phyloP scores from a whole-genome alignment of 2,888 invertebrate genomes.

The Malthinus seriepunctatus region DNA sequence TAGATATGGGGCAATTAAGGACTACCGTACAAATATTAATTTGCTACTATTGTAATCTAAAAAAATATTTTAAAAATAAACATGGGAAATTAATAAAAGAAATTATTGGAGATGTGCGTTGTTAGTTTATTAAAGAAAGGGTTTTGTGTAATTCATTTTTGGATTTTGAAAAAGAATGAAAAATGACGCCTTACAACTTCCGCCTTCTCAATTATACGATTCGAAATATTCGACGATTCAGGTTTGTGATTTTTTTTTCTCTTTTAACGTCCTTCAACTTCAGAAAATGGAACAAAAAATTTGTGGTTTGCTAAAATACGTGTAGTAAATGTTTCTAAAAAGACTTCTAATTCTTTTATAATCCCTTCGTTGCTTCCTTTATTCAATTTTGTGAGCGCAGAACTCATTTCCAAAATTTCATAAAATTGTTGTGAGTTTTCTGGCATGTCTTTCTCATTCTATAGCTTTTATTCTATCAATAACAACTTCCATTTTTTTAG shows the following conservation, averaged over 20 bases:
- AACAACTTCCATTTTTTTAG: no score
- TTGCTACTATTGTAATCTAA: constrained; percentile 13
- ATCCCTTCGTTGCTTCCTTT: no score
- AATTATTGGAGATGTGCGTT: background rate
- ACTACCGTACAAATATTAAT: constrained; percentile 4
- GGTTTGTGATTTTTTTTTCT: constrained; percentile 24
- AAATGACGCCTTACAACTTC: constrained; percentile 19
- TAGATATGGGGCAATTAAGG: constrained; percentile 12
- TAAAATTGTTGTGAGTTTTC: no score
- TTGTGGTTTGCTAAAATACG: no score
- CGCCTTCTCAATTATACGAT: constrained; percentile 34
- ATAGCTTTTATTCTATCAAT: no score
- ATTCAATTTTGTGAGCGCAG: no score
- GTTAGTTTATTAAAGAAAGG: no score
- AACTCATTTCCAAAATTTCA: no score
- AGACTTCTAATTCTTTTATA: no score
- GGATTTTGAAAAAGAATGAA: constrained; percentile 6
- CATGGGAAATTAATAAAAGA: constrained; percentile 19
- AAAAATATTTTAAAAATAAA: constrained; percentile 17
- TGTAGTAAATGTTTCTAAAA: no score
- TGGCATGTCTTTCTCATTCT: no score
- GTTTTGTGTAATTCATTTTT: no score
- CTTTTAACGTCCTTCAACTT: background rate
- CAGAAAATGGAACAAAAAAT: background rate
- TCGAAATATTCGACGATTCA: constrained; percentile 33